Evolutionary conservation across 2,888 invertebrate species (phyloP).

Genomic region (Deladenus siricidicola): DNA sequence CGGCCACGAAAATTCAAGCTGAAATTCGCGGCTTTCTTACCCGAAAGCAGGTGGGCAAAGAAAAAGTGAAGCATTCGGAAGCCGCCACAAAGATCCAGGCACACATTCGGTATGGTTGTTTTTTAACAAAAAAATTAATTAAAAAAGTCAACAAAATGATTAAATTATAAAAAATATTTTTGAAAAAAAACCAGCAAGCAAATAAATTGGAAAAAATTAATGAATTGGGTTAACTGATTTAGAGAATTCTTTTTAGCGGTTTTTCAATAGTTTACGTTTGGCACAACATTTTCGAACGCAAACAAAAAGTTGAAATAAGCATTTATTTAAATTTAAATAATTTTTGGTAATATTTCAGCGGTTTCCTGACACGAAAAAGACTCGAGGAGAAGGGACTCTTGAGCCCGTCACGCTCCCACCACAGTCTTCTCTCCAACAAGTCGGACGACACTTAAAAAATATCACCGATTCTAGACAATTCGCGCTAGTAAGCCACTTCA

Average conservation of each 20-base stretch:
- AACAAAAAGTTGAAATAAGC: not conserved
- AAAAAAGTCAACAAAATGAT: not conserved
- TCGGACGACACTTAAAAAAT: slow-evolving; percentile 23
- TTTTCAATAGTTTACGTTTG: no score
- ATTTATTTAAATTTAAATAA: no score
- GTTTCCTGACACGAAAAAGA: slow-evolving; percentile 49
- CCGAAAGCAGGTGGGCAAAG: slow-evolving; percentile 51
- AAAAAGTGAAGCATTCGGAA: slow-evolving; percentile 77
- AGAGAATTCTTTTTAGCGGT: no score
- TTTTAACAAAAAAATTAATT: not conserved
- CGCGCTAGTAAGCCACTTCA: no score
- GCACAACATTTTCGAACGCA: no score
- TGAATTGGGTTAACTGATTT: not conserved
- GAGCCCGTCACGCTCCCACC: slow-evolving; percentile 43
- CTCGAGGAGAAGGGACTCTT: slow-evolving; percentile 45
- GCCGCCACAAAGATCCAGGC: slow-evolving; percentile 86
- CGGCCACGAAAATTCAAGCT: slow-evolving; percentile 44
- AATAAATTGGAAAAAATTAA: not conserved
- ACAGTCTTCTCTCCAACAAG: slow-evolving; percentile 37
- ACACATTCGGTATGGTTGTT: slow-evolving; percentile 71
- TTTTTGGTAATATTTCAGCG: slow-evolving; percentile 19
- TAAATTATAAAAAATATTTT: no score
- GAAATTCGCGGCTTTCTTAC: slow-evolving; percentile 50
- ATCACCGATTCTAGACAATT: no score
- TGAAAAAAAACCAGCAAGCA: no score